Base-by-base conservation (phyloP, 2,797 vertebrate genomes). In the Toxotes lorentzi region DNA sequence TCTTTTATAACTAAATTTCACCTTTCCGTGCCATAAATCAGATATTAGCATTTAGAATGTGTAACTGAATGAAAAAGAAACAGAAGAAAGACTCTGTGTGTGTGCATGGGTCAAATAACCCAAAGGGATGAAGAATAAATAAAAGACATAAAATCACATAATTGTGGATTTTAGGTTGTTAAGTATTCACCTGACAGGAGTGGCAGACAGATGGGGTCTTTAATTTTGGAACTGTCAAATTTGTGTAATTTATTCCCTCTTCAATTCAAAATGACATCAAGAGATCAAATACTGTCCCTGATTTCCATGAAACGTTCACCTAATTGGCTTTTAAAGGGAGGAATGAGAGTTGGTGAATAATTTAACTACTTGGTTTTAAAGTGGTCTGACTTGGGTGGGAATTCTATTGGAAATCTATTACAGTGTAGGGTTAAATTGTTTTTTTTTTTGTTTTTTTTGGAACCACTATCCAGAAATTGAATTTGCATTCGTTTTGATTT, bases 281-380 rank as follows among this genome's bases (percentile, higher is more conserved):
- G 81, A 88, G 87, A 88, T 92, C 85, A 91, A 91, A 90, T 79
- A 43, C 72, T 63, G 76, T 83, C 66, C 41, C 86, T 81, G 78
- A 89, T 91, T 90, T 89, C 84, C 88, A 90, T 90, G 78, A 90
- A 88, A 87, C 41, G 23, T 64, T 85, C 87, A 58, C 63, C 79
- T 88, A 92, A 93, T 91, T 91, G 88, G 83, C 83, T 92, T 92
- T 93, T 85, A 90, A 87, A 82, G 60, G 83, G 76, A 76, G 77
- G 62, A 76, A 74, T 68, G 83, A 79, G 78, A 2, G 3, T 50
- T 38, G 19, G 73, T 85, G 83, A 92, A 91, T 93, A 89, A 89
- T 91, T 90, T 43, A 84, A 83, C 74, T 17, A 50, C 75, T 85
- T 74, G 68, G 76, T 76, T 91, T 90, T 84, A 76, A 87, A 89